phyloP scores from a whole-genome alignment of 2,888 invertebrate species.

The Netelia fuscicornis region DNA sequence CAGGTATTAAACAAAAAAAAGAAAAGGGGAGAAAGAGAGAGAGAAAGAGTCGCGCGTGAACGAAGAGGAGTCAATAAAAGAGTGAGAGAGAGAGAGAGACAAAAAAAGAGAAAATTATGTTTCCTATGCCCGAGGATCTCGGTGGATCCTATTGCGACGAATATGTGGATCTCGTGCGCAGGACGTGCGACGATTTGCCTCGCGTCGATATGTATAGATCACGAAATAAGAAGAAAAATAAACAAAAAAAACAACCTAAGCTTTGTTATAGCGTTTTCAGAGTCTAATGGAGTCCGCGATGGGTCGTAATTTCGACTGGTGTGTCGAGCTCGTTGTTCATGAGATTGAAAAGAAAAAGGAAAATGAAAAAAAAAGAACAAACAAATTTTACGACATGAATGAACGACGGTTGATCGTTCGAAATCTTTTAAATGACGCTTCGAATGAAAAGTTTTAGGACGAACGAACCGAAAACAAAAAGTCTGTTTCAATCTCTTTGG shows the following conservation, averaged over 20 bases:
- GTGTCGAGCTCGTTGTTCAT: slow-evolving; percentile 65
- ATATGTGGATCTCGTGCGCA: slow-evolving; percentile 56
- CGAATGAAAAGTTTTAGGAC: slow-evolving; percentile 69
- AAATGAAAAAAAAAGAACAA: slow-evolving; percentile 37
- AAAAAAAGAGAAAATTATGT: slow-evolving; percentile 30
- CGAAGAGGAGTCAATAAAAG: slow-evolving; percentile 1
- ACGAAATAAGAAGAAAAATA: slow-evolving; percentile 21
- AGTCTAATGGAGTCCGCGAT: slow-evolving; percentile 69
- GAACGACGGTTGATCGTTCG: slow-evolving; percentile 72
- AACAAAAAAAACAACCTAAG: slow-evolving; percentile 58
- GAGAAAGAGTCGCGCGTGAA: background rate
- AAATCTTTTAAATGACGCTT: slow-evolving; percentile 73
- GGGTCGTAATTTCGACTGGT: slow-evolving; percentile 58
- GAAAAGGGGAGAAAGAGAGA: background rate
- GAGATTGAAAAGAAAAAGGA: background rate
- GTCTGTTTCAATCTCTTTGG: slow-evolving; percentile 9
- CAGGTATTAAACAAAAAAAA: slow-evolving; percentile 48
- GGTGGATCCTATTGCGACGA: slow-evolving; percentile 47
- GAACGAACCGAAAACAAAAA: background rate
- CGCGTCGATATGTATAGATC: slow-evolving; percentile 44
- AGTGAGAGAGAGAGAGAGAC: slow-evolving; percentile 20
- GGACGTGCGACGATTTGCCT: slow-evolving; percentile 52
- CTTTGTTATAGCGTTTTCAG: slow-evolving; percentile 75
- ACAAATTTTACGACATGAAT: slow-evolving; percentile 48
- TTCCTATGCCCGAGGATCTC: slow-evolving; percentile 50